Percentiles rank a stretch among this genome's conserved stretches.
These are phyloP conservation scores for Microchrysa polita DNA, from an alignment of 2,888 invertebrate species.

Conservation along the genomic window DNA sequence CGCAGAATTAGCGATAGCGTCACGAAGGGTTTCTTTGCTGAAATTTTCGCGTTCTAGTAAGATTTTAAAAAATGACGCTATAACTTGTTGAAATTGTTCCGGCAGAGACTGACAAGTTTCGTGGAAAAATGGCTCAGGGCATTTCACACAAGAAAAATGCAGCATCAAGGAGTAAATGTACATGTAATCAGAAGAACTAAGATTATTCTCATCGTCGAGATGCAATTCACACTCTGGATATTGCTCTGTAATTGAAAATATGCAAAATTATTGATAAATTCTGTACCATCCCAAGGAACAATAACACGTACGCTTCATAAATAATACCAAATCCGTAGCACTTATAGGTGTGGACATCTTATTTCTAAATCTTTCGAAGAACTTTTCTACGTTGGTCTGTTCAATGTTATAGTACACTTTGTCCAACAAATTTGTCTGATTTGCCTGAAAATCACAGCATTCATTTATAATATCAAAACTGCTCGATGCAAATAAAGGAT, in stretches of 20 bases:
- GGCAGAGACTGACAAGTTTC: conserved; percentile 58
- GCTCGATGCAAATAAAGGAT: neutral
- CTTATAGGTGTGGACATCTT: conserved; percentile 35
- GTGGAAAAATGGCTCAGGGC: conserved; percentile 57
- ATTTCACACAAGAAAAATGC: conserved; percentile 60
- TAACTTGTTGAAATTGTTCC: conserved; percentile 55
- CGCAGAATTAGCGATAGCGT: conserved; percentile 54
- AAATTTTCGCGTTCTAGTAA: conserved; percentile 53
- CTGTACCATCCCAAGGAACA: too few relatives aligned
- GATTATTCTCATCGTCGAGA: conserved; percentile 54
- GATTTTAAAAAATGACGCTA: conserved; percentile 58
- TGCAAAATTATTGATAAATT: too few relatives aligned
- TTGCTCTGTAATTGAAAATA: conserved; percentile 52
- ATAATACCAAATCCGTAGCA: conserved; percentile 50
- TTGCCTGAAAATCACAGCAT: conserved; percentile 54
- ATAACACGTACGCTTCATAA: conserved; percentile 51
- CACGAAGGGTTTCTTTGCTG: conserved; percentile 54
- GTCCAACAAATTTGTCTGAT: conserved; percentile 56
- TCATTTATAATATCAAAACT: too few relatives aligned
- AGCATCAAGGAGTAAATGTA: conserved; percentile 60
- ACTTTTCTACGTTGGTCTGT: conserved; percentile 59
- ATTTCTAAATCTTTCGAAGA: conserved; percentile 55
- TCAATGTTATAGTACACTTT: conserved; percentile 56
- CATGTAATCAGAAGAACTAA: conserved; percentile 57
- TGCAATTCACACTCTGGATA: conserved; percentile 58